Conservation (phyloP, 2,113 vertebrate genomes). For the Ammodytes dubius region DNA sequence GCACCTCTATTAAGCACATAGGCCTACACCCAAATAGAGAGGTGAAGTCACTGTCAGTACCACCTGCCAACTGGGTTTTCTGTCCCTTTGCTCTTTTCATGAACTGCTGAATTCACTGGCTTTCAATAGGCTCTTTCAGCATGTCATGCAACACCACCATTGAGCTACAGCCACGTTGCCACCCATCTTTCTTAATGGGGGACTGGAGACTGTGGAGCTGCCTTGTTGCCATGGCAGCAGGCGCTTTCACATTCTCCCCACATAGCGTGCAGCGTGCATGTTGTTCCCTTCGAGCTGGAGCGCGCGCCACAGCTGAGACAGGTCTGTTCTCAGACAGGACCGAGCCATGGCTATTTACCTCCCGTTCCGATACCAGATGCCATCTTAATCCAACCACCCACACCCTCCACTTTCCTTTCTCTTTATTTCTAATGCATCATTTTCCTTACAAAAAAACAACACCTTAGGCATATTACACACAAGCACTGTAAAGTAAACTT, state of each 20-base stretch:
- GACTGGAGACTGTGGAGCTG: slow-evolving; percentile 80
- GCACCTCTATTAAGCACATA: background rate
- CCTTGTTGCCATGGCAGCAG: slow-evolving; percentile 86
- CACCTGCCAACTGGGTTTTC: slow-evolving; percentile 58
- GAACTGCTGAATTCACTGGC: slow-evolving; percentile 67
- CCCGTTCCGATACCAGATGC: slow-evolving; percentile 61
- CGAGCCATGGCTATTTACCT: slow-evolving; percentile 54
- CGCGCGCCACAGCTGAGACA: slow-evolving; percentile 47
- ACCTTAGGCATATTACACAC: too few relatives aligned
- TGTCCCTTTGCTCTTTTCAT: slow-evolving; percentile 65
- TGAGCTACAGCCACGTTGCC: slow-evolving; percentile 74
- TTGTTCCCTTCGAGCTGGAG: slow-evolving; percentile 62
- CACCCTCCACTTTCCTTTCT: slow-evolving; percentile 41
- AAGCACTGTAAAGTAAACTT: too few relatives aligned
- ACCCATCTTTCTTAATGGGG: slow-evolving; percentile 82
- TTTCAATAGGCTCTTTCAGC: slow-evolving; percentile 80
- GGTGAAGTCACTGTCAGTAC: slow-evolving; percentile 54
- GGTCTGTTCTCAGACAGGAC: slow-evolving; percentile 64
- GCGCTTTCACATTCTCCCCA: slow-evolving; percentile 83
- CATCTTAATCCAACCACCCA: slow-evolving; percentile 57
- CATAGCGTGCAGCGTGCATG: slow-evolving; percentile 74
- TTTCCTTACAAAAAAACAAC: background rate
- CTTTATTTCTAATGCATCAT: slow-evolving; percentile 38
- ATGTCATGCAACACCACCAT: slow-evolving; percentile 79
- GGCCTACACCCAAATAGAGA: slow-evolving; percentile 13